phyloP scores from a whole-genome alignment of 1,140 invertebrate genomes.

The Cotesia typhae region DNA sequence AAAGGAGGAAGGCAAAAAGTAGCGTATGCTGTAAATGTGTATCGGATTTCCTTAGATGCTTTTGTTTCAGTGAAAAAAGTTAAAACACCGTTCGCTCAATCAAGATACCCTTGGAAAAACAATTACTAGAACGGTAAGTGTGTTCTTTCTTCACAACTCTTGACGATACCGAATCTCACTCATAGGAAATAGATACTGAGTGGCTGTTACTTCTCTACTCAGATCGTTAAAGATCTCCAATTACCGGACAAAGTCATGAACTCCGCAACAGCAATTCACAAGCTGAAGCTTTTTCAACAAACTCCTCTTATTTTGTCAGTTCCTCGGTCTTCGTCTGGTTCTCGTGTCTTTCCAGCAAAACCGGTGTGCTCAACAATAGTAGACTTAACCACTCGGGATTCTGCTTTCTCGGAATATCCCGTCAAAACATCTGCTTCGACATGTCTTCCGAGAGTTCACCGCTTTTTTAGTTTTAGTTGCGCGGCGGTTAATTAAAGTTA shows the following conservation, averaged over 20 bases:
- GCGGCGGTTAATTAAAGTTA: constrained; percentile 3
- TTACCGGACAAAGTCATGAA: constrained; percentile 44
- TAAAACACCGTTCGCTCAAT: constrained; percentile 1
- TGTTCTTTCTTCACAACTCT: constrained; percentile 20
- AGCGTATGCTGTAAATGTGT: not conserved
- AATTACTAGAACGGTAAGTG: constrained; percentile 7
- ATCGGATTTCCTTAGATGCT: constrained; percentile 9
- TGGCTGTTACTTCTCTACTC: constrained; percentile 35
- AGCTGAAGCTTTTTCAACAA: too few relatives aligned
- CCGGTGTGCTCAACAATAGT: constrained; percentile 6
- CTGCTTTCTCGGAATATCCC: not conserved
- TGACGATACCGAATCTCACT: constrained; percentile 20
- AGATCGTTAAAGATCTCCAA: constrained; percentile 51
- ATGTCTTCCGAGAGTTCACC: not conserved
- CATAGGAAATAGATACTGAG: constrained; percentile 43
- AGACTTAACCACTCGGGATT: constrained; percentile 21
- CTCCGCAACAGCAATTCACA: constrained; percentile 21
- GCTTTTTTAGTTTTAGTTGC: not conserved
- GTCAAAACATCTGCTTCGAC: constrained; percentile 15
- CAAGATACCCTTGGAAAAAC: constrained; percentile 13
- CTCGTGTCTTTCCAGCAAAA: not conserved
- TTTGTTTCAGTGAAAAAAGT: not conserved
- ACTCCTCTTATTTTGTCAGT: not conserved
- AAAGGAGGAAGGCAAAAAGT: not conserved
- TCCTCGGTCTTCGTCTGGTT: constrained; percentile 19